Conservation (phyloP, 2,888 invertebrate species). For the Gryllus longicercus region DNA sequence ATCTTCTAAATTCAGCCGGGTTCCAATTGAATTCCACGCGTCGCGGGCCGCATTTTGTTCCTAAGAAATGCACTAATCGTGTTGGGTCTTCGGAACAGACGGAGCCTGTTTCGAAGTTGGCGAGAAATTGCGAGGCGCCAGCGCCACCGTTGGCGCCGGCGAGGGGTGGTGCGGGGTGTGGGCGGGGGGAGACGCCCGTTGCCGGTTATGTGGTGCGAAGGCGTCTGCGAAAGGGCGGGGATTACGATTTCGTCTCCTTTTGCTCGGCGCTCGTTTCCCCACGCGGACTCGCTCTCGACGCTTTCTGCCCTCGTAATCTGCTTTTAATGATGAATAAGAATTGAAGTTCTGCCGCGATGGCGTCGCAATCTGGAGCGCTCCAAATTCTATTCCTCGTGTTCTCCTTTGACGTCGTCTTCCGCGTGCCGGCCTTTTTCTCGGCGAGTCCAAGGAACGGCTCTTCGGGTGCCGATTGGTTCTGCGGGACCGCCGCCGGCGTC, state of each 20-base stretch:
- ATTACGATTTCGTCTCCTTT: slow-evolving; percentile 17
- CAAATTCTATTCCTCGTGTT: neutral
- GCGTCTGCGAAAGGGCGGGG: neutral
- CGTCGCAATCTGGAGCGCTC: neutral
- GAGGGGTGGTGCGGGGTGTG: too few relatives aligned
- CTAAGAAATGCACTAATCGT: slow-evolving; percentile 17
- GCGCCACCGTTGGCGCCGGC: too few relatives aligned
- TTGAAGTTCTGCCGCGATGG: neutral
- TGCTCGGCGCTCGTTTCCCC: slow-evolving; percentile 5
- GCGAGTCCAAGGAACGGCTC: neutral
- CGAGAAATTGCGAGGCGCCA: neutral
- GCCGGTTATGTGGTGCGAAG: neutral
- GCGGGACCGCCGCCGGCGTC: neutral
- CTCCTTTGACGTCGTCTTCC: neutral
- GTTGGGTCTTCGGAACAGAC: slow-evolving; percentile 9
- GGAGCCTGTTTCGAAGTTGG: slow-evolving; percentile 3
- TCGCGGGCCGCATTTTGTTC: neutral
- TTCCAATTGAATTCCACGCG: slow-evolving; percentile 7
- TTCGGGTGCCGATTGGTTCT: neutral
- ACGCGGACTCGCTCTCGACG: neutral
- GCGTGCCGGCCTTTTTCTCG: neutral
- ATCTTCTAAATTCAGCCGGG: slow-evolving; percentile 11
- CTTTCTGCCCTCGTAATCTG: neutral
- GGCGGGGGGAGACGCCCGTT: neutral
- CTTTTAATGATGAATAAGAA: slow-evolving; percentile 7